phyloP scores from a whole-genome alignment of 2,113 vertebrate species.

The Phaetusa simplex region DNA sequence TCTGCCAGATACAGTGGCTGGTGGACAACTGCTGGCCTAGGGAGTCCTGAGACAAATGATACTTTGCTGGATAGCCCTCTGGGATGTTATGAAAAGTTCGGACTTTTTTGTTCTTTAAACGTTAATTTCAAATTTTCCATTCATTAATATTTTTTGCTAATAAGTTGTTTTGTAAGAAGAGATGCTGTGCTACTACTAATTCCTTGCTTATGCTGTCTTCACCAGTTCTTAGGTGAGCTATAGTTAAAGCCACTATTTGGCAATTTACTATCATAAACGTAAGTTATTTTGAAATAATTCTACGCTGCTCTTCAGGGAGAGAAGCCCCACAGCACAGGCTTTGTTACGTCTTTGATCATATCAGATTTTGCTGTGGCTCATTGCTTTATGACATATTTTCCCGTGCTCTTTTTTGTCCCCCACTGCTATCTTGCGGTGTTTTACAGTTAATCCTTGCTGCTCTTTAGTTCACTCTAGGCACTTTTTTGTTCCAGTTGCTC shows the following conservation, averaged over 20 bases:
- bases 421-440: neutral
- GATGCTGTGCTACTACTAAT: neutral
- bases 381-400: constrained; percentile 12
- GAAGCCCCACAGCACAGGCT: neutral
- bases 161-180: neutral
- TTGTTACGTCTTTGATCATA: constrained; percentile 35
- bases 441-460: neutral
- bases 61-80: neutral
- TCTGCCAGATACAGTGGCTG: neutral
- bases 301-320: neutral
- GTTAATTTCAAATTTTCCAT: neutral
- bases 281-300: constrained; percentile 1
- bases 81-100: neutral
- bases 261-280: neutral
- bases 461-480: neutral
- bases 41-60: neutral
- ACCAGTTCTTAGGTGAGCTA: neutral
- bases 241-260: neutral
- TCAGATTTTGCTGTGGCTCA: neutral
- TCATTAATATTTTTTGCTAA: neutral
- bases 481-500: neutral
- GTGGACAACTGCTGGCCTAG: neutral
- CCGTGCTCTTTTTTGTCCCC: neutral
- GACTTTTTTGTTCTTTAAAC: neutral
- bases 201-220: neutral